These are phyloP conservation scores for Microplitis demolitor DNA, from an alignment of 1,140 invertebrate species.

Conservation along the genomic window DNA sequence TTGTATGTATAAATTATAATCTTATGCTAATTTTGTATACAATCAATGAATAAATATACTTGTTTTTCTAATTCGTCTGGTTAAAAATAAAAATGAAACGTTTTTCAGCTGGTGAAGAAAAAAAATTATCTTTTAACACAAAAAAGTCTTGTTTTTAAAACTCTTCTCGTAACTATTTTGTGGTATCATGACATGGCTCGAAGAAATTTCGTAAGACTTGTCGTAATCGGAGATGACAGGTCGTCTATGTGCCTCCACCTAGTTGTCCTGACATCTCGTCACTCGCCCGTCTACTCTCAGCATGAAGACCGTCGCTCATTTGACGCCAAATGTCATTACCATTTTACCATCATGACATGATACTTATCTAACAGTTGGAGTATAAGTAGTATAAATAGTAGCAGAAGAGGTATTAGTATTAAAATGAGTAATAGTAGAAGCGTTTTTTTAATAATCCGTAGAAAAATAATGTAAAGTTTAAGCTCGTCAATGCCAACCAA, in stretches of 20 bases:
- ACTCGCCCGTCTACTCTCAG: constrained; percentile 50
- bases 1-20: no score
- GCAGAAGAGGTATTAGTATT: no score
- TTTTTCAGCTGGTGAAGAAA: no score
- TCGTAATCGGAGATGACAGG: constrained; percentile 49
- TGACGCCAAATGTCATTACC: constrained; percentile 38
- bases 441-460: not conserved
- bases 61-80: no score
- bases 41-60: no score
- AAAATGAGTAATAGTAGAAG: not conserved
- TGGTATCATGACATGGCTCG: constrained; percentile 28
- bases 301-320: constrained; percentile 50
- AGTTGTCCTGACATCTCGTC: constrained; percentile 48
- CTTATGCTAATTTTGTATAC: no score
- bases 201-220: constrained; percentile 39
- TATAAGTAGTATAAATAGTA: not conserved
- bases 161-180: not conserved
- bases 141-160: no score
- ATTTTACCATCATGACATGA: constrained; percentile 7
- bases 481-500: no score
- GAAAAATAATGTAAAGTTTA: no score
- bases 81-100: no score
- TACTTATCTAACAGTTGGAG: not conserved
- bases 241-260: constrained; percentile 39
- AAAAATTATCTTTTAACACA: no score